Conservation (phyloP, 2,113 vertebrate genomes). For the Paratilapia polleni region DNA sequence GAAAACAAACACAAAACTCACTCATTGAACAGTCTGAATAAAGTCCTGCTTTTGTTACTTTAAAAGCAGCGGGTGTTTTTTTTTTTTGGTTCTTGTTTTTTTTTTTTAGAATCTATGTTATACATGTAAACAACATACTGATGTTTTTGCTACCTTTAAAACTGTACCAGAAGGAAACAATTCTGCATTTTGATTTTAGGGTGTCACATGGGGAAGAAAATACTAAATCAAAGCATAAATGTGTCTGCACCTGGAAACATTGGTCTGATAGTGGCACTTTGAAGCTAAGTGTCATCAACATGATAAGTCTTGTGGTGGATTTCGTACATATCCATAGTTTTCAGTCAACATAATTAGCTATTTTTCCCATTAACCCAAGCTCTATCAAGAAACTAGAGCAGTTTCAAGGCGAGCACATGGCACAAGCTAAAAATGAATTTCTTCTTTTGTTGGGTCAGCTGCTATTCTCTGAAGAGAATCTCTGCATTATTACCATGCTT, state of each 20-base stretch:
- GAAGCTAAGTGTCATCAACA: neutral
- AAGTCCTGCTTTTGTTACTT: neutral
- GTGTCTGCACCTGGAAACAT: neutral
- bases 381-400: neutral
- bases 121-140: too few species aligned
- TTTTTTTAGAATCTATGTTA: too few species aligned
- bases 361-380: neutral
- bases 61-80: neutral
- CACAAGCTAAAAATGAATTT: neutral
- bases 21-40: neutral
- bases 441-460: neutral
- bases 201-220: neutral
- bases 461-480: neutral
- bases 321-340: neutral
- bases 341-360: neutral
- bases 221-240: neutral
- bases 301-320: neutral
- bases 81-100: too few species aligned
- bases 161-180: neutral
- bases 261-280: neutral
- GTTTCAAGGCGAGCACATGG: neutral
- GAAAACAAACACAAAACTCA: constrained; percentile 35
- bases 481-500: neutral
- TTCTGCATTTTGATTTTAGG: neutral
- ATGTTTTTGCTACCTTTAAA: neutral